Conservation (phyloP, 2,888 invertebrate species). For the Andrena bucephala region DNA sequence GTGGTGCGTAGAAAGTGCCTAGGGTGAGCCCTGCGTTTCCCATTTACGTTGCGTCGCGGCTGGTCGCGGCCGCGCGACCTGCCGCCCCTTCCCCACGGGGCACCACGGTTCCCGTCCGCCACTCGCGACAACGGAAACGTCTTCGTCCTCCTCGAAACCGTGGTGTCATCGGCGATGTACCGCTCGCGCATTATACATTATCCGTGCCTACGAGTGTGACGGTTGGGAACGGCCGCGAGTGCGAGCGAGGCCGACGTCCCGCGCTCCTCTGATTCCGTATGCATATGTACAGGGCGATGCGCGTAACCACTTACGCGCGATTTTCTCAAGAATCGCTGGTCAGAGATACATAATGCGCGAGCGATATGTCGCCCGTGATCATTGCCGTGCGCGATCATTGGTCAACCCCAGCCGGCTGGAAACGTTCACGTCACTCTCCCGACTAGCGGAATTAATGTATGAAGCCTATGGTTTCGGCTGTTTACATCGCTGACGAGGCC, state of each 20-base stretch:
- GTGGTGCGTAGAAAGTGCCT: slow-evolving; percentile 38
- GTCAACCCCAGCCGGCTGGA: neutral
- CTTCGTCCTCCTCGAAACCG: neutral
- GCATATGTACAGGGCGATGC: no score
- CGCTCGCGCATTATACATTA: no score
- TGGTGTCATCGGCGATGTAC: slow-evolving; percentile 1
- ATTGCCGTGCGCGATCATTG: neutral
- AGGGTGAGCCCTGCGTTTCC: slow-evolving; percentile 50
- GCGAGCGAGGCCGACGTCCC: no score
- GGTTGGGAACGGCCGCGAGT: no score
- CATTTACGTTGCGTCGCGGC: slow-evolving; percentile 1
- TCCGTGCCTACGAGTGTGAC: no score
- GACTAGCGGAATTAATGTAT: neutral
- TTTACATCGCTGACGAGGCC: slow-evolving; percentile 47
- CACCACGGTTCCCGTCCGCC: neutral
- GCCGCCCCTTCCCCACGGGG: neutral
- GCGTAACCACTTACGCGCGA: no score
- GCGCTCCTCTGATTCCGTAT: no score
- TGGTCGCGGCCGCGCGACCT: no score
- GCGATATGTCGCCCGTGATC: no score
- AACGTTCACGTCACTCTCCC: neutral
- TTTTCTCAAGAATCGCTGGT: no score
- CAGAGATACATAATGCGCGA: no score
- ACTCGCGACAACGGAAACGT: neutral
- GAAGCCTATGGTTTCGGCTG: slow-evolving; percentile 15